These are phyloP conservation scores for Brachylomia viminalis DNA, from an alignment of 2,888 invertebrate genomes.

Conservation along the genomic window DNA sequence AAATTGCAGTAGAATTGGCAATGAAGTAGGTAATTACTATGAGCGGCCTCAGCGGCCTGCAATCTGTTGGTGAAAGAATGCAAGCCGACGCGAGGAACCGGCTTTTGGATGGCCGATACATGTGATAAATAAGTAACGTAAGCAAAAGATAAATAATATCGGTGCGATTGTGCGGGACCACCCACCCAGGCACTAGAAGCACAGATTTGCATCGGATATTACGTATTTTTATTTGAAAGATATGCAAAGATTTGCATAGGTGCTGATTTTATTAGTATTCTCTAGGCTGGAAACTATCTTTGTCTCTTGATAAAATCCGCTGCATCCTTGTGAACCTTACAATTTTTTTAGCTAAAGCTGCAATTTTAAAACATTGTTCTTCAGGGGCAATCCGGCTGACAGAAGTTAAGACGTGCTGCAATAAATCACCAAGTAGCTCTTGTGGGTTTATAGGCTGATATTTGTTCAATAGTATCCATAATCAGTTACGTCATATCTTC, in stretches of 20 bases:
- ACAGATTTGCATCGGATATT: conserved; percentile 55
- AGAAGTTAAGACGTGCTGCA: background rate
- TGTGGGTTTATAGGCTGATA: background rate
- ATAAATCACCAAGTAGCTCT: background rate
- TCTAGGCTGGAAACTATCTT: background rate
- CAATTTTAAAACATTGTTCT: background rate
- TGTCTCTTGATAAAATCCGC: background rate
- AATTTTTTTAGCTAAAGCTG: background rate
- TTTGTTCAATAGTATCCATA: background rate
- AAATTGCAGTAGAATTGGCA: conserved; percentile 24
- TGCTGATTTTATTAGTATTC: conserved; percentile 2
- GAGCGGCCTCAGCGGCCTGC: conserved; percentile 16
- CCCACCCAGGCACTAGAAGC: conserved; percentile 61
- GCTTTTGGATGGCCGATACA: conserved; percentile 39
- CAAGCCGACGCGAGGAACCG: conserved; percentile 50
- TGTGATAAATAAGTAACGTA: conserved; percentile 40
- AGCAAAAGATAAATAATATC: conserved; percentile 52
- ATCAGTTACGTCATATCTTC: conserved; percentile 14
- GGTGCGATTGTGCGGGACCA: conserved; percentile 58
- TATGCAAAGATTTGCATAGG: conserved; percentile 12
- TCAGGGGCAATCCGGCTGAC: background rate
- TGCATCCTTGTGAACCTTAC: background rate
- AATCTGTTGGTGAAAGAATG: conserved; percentile 43
- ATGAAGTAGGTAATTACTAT: conserved; percentile 51
- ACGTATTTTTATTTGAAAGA: conserved; percentile 42